phyloP scores from a whole-genome alignment of 1,140 invertebrate genomes.

The Phymastichus coffea region DNA sequence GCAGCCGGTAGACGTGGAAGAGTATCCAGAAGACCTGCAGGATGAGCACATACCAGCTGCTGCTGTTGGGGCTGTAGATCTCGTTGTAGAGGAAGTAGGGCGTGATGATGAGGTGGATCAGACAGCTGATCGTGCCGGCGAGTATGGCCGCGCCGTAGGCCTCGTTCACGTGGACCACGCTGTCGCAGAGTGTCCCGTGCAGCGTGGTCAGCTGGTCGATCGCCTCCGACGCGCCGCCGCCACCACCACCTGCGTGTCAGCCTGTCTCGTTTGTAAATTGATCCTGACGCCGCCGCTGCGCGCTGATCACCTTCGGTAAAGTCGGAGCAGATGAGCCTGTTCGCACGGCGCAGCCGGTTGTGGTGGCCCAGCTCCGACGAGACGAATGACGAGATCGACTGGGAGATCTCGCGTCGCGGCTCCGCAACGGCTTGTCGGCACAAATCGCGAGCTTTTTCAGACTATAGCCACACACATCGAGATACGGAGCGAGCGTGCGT shows the following conservation, averaged over 20 bases:
- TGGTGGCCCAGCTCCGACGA: neutral
- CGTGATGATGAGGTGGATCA: constrained; percentile 71
- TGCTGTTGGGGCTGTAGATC: constrained; percentile 47
- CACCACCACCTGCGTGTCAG: too few species aligned
- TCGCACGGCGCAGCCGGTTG: neutral
- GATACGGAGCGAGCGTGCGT: too few species aligned
- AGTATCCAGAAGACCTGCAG: constrained; percentile 66
- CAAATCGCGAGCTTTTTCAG: too few species aligned
- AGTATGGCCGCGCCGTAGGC: constrained; percentile 63
- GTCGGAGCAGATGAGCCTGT: too few species aligned
- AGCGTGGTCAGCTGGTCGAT: constrained; percentile 41
- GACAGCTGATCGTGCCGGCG: constrained; percentile 64
- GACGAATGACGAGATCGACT: neutral
- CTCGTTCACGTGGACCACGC: constrained; percentile 43
- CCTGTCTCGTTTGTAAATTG: too few species aligned
- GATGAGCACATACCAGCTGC: constrained; percentile 49
- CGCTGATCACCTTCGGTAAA: too few species aligned
- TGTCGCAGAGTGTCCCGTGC: constrained; percentile 47
- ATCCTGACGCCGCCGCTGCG: too few species aligned
- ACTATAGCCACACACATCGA: too few species aligned
- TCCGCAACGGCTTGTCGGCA: neutral
- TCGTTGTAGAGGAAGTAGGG: constrained; percentile 71
- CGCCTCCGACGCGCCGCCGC: neutral
- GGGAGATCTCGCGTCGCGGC: neutral
- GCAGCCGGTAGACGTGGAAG: constrained; percentile 63